Percentiles rank a stretch among this genome's conserved stretches.
Conservation (phyloP, 2,888 invertebrate genomes). For the Hypena proboscidalis region DNA sequence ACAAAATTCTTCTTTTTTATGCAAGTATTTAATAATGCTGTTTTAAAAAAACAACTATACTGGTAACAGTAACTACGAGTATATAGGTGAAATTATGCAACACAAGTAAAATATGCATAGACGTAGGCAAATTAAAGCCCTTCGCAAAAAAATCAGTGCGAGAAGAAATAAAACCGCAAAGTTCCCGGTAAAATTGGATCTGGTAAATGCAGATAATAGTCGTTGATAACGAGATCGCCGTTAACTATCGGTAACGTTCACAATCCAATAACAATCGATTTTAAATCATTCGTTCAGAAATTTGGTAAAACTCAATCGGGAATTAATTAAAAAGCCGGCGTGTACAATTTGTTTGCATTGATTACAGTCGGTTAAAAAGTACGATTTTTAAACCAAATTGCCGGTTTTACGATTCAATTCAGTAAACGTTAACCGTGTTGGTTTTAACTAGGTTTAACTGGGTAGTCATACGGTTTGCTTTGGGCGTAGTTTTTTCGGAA, state of each 20-base stretch:
- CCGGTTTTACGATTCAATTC: constrained; percentile 34
- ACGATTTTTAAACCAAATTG: constrained; percentile 30
- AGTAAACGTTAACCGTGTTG: constrained; percentile 18
- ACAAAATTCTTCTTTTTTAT: no score
- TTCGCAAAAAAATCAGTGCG: not conserved
- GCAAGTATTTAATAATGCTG: no score
- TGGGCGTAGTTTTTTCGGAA: constrained; percentile 6
- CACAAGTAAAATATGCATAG: no score
- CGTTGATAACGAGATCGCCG: constrained; percentile 21
- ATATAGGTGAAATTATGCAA: no score
- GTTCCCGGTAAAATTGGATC: constrained; percentile 3
- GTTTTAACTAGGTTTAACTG: constrained; percentile 6
- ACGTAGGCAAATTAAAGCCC: no score
- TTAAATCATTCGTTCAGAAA: constrained; percentile 38
- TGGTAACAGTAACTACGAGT: no score
- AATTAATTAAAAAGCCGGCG: constrained; percentile 52
- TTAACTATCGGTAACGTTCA: constrained; percentile 23
- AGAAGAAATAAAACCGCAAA: constrained; percentile 1
- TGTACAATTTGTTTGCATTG: constrained; percentile 47
- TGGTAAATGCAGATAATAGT: constrained; percentile 2
- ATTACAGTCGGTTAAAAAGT: constrained; percentile 41
- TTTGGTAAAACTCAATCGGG: constrained; percentile 46
- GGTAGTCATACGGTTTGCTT: constrained; percentile 15
- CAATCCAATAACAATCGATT: constrained; percentile 29
- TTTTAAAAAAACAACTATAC: no score